phyloP scores from a whole-genome alignment of 2,888 invertebrate species.

The Polydrusus tereticollis region DNA sequence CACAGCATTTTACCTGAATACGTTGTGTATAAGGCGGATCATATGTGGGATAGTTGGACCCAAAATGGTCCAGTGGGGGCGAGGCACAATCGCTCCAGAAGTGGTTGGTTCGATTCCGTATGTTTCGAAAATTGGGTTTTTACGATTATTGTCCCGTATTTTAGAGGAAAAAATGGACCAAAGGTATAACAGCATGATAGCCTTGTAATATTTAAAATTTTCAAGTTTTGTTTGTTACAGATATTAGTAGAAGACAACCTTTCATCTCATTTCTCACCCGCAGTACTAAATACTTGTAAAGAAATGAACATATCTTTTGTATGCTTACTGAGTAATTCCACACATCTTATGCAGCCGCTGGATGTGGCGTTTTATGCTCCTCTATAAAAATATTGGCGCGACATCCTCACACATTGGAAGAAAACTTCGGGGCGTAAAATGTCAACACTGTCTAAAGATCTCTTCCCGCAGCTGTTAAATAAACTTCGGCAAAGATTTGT shows the following conservation, averaged over 20 bases:
- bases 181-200: too few species aligned
- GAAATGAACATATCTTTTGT: constrained; percentile 52
- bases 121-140: constrained; percentile 61
- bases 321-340: constrained; percentile 60
- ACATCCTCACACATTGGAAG: constrained; percentile 28
- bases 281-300: too few species aligned
- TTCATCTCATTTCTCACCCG: too few species aligned
- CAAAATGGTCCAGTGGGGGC: constrained; percentile 60
- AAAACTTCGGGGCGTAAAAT: constrained; percentile 32
- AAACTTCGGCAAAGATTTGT: background rate
- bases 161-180: constrained; percentile 5
- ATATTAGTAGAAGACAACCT: too few species aligned
- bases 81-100: constrained; percentile 60
- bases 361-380: constrained; percentile 61
- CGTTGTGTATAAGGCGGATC: too few species aligned
- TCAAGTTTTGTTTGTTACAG: too few species aligned
- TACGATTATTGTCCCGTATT: constrained; percentile 36
- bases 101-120: constrained; percentile 62
- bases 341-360: constrained; percentile 60
- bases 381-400: constrained; percentile 54
- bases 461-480: constrained; percentile 22
- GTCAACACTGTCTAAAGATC: constrained; percentile 31
- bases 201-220: too few species aligned
- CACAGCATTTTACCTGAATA: constrained; percentile 62
- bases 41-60: constrained; percentile 63